Base-by-base conservation (phyloP, 2,797 vertebrate species). In the Phrynocephalus vlangalii region DNA sequence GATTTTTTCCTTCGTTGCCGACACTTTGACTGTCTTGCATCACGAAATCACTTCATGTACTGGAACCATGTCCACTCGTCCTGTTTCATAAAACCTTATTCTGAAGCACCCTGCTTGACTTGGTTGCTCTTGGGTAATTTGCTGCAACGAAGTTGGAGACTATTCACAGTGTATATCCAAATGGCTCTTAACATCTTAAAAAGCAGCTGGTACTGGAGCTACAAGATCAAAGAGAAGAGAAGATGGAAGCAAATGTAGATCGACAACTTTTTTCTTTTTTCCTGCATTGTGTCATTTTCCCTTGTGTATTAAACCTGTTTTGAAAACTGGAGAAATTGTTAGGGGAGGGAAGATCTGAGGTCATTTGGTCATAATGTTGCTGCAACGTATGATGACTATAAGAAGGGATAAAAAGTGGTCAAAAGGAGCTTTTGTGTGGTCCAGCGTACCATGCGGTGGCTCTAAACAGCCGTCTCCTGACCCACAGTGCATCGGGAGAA, bases 101-200 rank as follows among this genome's bases (percentile, higher is more conserved):
- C 70, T 48, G 67, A 76, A 88, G 63, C 79, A 60, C 72, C 83
- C 76, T 60, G 83, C 48, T 88, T 88, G 84, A 30, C 83, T 85
- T 81, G 71, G 75, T 67, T 83, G 50, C 13, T 11, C 20, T 88
- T 77, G 79, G 78, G 78, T 80, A 85, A 85, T 82, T 30, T 81
- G 26, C 72, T 85, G 87, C 83, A 85, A 68, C 20, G 20, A 68
- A 87, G 70, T 80, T 70, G 22, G 60, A 85, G 72, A 76, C 60
- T 81, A 76, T 70, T 84, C 30, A 50, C 87, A 67, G 38, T 68
- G 20, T 82, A 28, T 63, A 56, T 60, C 33, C 5, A 26, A 60
- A 44, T 85, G 79, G 71, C 78, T 81, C 75, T 82, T 82, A 73
- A 73, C 16, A 88, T 79, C 68, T 50, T 79, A 76, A 85, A 56